phyloP scores from a whole-genome alignment of 2,888 invertebrate genomes.

The Lissonota sp. region DNA sequence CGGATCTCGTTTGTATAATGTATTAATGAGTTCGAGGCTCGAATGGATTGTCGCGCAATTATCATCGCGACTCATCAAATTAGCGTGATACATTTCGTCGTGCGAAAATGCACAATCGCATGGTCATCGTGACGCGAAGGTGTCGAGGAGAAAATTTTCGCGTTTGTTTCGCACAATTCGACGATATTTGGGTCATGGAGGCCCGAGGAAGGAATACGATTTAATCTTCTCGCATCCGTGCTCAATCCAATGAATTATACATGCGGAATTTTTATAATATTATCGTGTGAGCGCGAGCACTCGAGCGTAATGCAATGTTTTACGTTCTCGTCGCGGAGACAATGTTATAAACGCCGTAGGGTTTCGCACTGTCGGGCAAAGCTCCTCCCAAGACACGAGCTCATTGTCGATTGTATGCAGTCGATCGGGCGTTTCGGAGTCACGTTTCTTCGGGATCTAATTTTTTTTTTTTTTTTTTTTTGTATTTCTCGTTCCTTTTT shows the following conservation, averaged over 20 bases:
- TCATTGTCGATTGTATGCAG: constrained; percentile 61
- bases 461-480: constrained; percentile 14
- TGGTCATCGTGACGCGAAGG: no score
- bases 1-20: neutral
- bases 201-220: constrained; percentile 45
- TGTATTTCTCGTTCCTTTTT: no score
- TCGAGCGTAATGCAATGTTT: constrained; percentile 57
- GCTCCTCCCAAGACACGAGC: constrained; percentile 30
- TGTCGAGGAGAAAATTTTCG: neutral
- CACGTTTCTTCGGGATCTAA: constrained; percentile 52
- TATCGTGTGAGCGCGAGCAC: constrained; percentile 44
- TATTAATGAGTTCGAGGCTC: constrained; percentile 1
- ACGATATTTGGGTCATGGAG: constrained; percentile 23
- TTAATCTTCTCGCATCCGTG: constrained; percentile 54
- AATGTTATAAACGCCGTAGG: constrained; percentile 37
- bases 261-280: constrained; percentile 52
- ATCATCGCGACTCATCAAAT: neutral
- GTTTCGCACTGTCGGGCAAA: constrained; percentile 37
- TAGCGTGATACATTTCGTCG: neutral
- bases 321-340: constrained; percentile 43
- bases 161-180: neutral
- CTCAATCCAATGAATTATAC: constrained; percentile 57
- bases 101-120: neutral
- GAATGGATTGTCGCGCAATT: neutral
- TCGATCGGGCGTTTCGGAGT: constrained; percentile 59